Base-by-base conservation (phyloP, 2,888 invertebrate genomes). In the Podotricha telesiphe region DNA sequence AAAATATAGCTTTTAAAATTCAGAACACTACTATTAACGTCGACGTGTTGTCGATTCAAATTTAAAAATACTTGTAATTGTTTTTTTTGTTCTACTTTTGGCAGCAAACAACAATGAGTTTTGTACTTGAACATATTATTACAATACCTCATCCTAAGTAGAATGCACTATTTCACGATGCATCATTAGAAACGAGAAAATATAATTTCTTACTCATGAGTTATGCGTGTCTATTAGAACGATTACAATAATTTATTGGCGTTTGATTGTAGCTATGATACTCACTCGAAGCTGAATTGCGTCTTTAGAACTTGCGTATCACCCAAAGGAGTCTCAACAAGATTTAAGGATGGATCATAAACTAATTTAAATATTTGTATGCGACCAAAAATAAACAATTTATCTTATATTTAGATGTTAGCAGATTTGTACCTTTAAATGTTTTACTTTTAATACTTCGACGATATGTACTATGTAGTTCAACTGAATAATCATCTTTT, bases 141-240 rank as follows among this genome's bases (percentile, higher is more conserved):
- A 19, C 15, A 19, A 50, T 7, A 40, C 40, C 42, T 28, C 58
- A 45, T 28, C 51, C 19, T 34, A 6, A 62, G 34, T n/a, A 42
- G 34, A 68, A 69, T 51, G 70, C 65, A 73, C 68, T 70, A 72
- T 67, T 72, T 72, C 65, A 66, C 67, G 71, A 58, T 62, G 53
- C 68, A 68, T 77, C 76, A 76, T 78, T 77, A 74, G 76, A 77
- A 76, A 80, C 74, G 75, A 75, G 75, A 74, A 72, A 73, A 66
- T 67, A 73, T 73, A 69, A 74, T 74, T 74, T 75, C 74, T 74
- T 68, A 64, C 64, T 73, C 69, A 72, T 73, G 73, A 74, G 69
- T 71, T 69, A 71, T 73, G 71, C 71, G 73, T 70, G 72, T 73
- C 71, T 74, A 74, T 73, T 74, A 70, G 64, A 67, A 64, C 69